Evolutionary conservation across 2,888 invertebrate genomes (phyloP), one percentile per base, ranked within the genome.

Genomic region (Lepas anatifera): DNA sequence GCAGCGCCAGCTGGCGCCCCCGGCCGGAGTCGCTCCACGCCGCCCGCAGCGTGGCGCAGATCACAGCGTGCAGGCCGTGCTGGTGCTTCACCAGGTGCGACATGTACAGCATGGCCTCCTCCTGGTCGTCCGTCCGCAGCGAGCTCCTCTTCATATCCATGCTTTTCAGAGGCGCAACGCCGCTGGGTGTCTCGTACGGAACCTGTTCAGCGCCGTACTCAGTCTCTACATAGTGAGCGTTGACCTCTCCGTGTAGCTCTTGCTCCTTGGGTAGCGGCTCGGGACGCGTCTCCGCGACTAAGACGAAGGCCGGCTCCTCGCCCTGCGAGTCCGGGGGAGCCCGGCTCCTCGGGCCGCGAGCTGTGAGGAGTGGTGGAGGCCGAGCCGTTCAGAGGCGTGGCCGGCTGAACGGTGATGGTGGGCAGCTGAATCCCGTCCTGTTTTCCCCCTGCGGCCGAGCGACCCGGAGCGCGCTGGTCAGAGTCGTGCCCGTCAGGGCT

Each of bases 341-440:
- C 48, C 48, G 50, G 50, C 50, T 8, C 11, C 7, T n/a, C 46
- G 58, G 70, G 18, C 25, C 43, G 16, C n/a, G 25, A n/a, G 43
- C n/a, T 10, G 18, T 68, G 58, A 35, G 7, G 73, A 71, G n/a
- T n/a, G 2, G 70, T 69, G 52, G 29, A 68, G n/a, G 68, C 68
- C 27, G 52, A 67, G 25, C 70, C 69, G 46, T n/a, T 46, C 25
- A 39, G 16, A 18, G 73, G 73, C 1, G 73, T 73, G 4, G 73
- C 70, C 22, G 71, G 73, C 25, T 70, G 70, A 27, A 73, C 70
- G 35, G 68, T 39, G 64, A 73, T 73, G 46, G 66, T 67, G 10
- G 73, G 73, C 43, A 72, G 70, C 39, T 58, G n/a, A n/a, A n/a
- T n/a, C n/a, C n/a, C n/a, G n/a, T n/a, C n/a, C n/a, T n/a, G n/a